phyloP scores from a whole-genome alignment of 2,888 invertebrate species.

The Sepioteuthis lessoniana region DNA sequence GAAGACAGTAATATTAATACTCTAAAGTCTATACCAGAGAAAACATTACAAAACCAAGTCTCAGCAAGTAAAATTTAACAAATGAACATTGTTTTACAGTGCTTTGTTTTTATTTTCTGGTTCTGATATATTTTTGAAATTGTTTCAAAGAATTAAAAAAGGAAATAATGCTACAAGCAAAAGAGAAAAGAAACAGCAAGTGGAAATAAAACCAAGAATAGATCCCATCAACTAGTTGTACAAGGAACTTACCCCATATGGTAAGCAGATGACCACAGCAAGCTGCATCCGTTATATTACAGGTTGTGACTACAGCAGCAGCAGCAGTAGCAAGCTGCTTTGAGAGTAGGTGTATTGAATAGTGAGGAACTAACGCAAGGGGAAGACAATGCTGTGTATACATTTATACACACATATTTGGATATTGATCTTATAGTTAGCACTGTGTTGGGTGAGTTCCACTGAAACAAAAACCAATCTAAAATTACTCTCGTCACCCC shows the following conservation, averaged over 20 bases:
- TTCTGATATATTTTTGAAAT: no score
- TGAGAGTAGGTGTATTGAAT: constrained; percentile 33
- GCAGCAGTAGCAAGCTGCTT: neutral
- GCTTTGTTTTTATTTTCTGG: no score
- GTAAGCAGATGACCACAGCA: constrained; percentile 21
- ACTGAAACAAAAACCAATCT: neutral
- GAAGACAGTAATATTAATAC: neutral
- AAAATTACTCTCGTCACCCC: neutral
- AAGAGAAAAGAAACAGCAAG: no score
- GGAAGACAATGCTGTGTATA: neutral
- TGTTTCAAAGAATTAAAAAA: no score
- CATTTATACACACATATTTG: neutral
- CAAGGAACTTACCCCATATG: constrained; percentile 33
- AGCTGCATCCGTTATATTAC: neutral
- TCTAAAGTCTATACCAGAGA: neutral
- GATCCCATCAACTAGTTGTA: neutral
- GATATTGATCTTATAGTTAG: neutral
- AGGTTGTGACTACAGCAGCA: neutral
- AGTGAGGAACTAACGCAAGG: neutral
- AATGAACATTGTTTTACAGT: no score
- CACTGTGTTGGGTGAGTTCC: neutral
- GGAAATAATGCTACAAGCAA: no score
- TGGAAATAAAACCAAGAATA: neutral
- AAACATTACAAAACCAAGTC: no score
- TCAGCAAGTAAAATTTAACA: no score